phyloP scores from a whole-genome alignment of 2,113 vertebrate genomes.

The Apodemus sylvaticus region DNA sequence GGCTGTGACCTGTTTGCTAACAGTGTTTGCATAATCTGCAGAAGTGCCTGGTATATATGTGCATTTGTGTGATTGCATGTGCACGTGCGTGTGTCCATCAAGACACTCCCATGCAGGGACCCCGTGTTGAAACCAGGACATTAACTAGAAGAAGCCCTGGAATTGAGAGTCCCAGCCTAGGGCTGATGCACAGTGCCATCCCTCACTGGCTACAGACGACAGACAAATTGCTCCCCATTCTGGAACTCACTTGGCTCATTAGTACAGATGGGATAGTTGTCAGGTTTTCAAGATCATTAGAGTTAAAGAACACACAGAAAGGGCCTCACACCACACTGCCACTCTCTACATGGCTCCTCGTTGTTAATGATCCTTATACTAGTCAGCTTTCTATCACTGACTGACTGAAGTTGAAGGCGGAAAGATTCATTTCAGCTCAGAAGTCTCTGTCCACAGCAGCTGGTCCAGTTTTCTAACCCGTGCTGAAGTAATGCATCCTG shows the following conservation, averaged over 20 bases:
- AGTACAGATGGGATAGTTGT: neutral
- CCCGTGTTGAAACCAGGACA: neutral
- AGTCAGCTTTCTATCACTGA: neutral
- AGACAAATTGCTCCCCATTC: neutral
- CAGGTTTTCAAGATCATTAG: conserved; percentile 32
- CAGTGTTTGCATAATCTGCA: neutral
- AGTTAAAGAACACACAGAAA: conserved; percentile 6
- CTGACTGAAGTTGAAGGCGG: neutral
- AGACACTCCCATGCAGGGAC: neutral
- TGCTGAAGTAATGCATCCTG: neutral
- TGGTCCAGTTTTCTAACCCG: neutral
- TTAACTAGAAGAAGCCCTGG: neutral
- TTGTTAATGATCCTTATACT: neutral
- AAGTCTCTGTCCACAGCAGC: neutral
- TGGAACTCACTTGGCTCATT: neutral
- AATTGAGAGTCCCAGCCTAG: neutral
- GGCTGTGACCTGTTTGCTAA: conserved; percentile 37
- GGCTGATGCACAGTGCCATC: neutral
- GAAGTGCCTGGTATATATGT: neutral
- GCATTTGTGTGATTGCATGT: neutral
- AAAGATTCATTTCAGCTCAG: neutral
- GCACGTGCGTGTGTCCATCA: neutral
- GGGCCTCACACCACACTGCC: neutral
- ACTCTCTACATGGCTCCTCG: neutral
- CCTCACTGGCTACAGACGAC: neutral